Evolutionary conservation across 2,113 vertebrate genomes (phyloP).

Genomic region (Jaculus jaculus): DNA sequence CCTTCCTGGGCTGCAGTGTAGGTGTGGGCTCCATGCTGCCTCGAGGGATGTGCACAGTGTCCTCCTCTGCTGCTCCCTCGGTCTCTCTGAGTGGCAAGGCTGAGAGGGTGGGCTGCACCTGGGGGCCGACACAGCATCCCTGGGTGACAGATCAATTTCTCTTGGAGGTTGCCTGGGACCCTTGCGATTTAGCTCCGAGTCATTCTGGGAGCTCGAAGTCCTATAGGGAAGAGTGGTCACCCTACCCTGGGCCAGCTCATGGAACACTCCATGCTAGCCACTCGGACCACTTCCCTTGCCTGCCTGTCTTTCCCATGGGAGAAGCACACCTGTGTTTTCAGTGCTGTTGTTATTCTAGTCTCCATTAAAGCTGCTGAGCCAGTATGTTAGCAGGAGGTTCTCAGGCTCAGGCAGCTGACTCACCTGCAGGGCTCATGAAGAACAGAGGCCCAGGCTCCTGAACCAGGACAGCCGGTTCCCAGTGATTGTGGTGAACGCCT

Average conservation of each 20-base stretch:
- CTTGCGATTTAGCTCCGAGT: neutral
- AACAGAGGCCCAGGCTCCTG: neutral
- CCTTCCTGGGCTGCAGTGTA: rapidly evolving
- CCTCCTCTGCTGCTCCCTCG: neutral
- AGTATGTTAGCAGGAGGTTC: neutral
- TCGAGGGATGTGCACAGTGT: neutral
- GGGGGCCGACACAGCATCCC: rapidly evolving
- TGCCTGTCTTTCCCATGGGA: neutral
- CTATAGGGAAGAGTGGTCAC: neutral
- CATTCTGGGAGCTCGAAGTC: neutral
- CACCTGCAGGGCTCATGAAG: neutral
- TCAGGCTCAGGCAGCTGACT: neutral
- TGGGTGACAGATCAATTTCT: rapidly evolving
- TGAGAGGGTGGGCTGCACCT: rapidly evolving
- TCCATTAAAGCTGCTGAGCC: neutral
- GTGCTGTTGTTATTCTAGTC: neutral
- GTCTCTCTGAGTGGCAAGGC: neutral
- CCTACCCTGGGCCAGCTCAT: rapidly evolving
- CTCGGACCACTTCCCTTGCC: neutral
- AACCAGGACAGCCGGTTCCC: neutral
- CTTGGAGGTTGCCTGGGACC: neutral
- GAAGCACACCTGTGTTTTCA: neutral
- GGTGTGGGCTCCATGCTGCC: neutral
- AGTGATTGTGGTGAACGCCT: rapidly evolving
- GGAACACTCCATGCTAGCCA: rapidly evolving